Evolutionary conservation across 1,140 invertebrate genomes (phyloP), one percentile per base, ranked within the genome.

Genomic region (Bombus terrestris): DNA sequence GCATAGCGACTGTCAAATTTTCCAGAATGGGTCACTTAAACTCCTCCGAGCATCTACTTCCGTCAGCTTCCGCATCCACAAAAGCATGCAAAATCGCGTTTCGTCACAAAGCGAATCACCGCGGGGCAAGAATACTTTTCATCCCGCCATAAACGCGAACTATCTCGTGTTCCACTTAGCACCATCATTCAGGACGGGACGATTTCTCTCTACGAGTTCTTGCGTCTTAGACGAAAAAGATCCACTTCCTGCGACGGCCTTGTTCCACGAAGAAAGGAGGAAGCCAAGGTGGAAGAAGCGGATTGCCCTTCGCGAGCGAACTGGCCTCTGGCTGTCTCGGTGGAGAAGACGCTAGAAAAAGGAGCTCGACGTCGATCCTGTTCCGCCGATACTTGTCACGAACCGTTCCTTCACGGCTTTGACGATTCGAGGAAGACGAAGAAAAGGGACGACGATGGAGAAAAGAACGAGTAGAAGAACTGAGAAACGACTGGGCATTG

Each of bases 401-500:
- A 90, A 71, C 69, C 35, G 47, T 62, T 35, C 79, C 25, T 41
- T 8, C 74, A 32, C 75, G 77, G 73, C 81, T 89, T 87, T 85
- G 88, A 87, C 68, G 73, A 79, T 87, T 78, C 47, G 43, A 57
- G 53, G 64, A 77, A 86, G 64, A 47, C 57, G 66, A 75, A 83
- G 85, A 89, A 89, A 78, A 78, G 85, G 80, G 53, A 1, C n/a
- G 74, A 25, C 22, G 37, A 4, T n/a, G n/a, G 35, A 64, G 77
- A 72, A 82, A 66, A 81, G 79, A 72, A 85, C 71, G 75, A 73
- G 66, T 41, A n/a, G 62, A 22, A 75, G 59, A 62, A 74, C 82
- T 82, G 79, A 86, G 91, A 89, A 90, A 88, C 83, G 83, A 68
- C 69, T 13, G 74, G 68, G 86, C 90, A 94, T 94, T 94, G 91